Conservation (phyloP, 2,888 invertebrate species). For the Stenurella melanura region DNA sequence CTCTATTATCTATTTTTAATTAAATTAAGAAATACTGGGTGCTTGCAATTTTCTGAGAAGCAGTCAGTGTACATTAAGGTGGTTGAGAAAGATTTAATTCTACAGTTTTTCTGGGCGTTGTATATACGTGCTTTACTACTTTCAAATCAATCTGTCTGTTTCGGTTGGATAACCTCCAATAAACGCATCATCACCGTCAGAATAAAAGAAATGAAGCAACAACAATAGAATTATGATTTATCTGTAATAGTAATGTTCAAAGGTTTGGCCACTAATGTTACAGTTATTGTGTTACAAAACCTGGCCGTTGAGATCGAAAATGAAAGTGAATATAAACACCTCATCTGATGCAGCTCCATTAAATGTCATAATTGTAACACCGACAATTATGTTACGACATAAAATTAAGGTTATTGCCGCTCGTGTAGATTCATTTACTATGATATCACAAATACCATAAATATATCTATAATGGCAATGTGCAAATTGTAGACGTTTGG, state of each 20-base stretch:
- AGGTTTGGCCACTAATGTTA: conserved; percentile 29
- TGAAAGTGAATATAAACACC: conserved; percentile 36
- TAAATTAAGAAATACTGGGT: too few species aligned
- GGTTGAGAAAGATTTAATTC: too few species aligned
- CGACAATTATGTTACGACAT: conserved; percentile 24
- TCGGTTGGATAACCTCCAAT: conserved; percentile 22
- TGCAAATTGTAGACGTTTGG: not conserved
- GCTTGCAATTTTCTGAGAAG: too few species aligned
- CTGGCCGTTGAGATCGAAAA: conserved; percentile 30
- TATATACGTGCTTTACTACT: conserved; percentile 3
- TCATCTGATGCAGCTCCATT: conserved; percentile 27
- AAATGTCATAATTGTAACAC: conserved; percentile 40
- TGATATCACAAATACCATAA: not conserved
- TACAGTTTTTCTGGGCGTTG: too few species aligned
- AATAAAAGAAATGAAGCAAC: conserved; percentile 32
- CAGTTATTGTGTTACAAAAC: conserved; percentile 40
- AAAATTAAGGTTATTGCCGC: conserved; percentile 29
- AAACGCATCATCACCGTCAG: conserved; percentile 21
- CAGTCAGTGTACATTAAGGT: too few species aligned
- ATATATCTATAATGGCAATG: not conserved
- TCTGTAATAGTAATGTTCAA: conserved; percentile 24
- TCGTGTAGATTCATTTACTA: conserved; percentile 8
- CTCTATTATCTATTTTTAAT: too few species aligned
- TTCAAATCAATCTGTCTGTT: not conserved
- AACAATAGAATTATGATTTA: conserved; percentile 15